phyloP scores from a whole-genome alignment of 2,888 invertebrate genomes.

The Drosophila glabriapex region DNA sequence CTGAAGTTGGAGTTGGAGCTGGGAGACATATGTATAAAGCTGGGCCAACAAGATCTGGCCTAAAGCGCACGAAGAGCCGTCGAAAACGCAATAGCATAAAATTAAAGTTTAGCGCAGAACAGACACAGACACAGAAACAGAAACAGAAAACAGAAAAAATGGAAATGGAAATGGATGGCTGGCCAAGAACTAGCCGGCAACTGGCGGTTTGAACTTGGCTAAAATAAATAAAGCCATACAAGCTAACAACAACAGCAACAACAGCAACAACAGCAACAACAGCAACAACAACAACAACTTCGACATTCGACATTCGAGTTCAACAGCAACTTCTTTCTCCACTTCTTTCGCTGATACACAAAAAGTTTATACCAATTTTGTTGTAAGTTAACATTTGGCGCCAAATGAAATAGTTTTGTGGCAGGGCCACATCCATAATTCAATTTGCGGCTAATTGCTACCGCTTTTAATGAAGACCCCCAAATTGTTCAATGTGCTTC shows the following conservation, averaged over 20 bases:
- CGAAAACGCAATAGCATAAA: slow-evolving; percentile 63
- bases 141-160: slow-evolving; percentile 35
- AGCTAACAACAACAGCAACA: not conserved
- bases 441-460: slow-evolving; percentile 72
- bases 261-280: slow-evolving; percentile 12
- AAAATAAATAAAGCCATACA: slow-evolving; percentile 79
- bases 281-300: slow-evolving; percentile 36
- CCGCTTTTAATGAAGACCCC: slow-evolving; percentile 63
- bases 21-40: slow-evolving; percentile 15
- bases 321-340: slow-evolving; percentile 28
- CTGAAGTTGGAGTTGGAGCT: not conserved
- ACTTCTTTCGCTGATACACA: not conserved
- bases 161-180: slow-evolving; percentile 57
- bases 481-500: not conserved
- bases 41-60: slow-evolving; percentile 20
- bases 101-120: slow-evolving; percentile 72
- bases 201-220: slow-evolving; percentile 73
- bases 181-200: slow-evolving; percentile 42
- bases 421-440: slow-evolving; percentile 65
- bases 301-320: slow-evolving; percentile 42
- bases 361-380: not conserved
- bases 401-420: slow-evolving; percentile 69
- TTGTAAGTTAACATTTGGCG: slow-evolving; percentile 55
- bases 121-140: slow-evolving; percentile 46
- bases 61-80: slow-evolving; percentile 21